phyloP scores from a whole-genome alignment of 2,113 vertebrate genomes.

The Phainopepla nitens region DNA sequence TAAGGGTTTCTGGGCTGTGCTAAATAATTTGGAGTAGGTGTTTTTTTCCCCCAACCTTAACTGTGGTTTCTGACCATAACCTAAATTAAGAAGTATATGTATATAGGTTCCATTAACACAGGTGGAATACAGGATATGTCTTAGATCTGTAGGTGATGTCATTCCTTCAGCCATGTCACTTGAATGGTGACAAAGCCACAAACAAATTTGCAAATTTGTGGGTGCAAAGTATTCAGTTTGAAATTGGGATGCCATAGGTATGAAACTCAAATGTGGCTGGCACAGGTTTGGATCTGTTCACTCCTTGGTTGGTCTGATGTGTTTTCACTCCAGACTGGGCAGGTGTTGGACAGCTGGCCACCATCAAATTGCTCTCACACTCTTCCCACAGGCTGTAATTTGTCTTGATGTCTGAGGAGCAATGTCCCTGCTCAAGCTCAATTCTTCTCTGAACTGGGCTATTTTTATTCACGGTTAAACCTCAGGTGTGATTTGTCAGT shows the following conservation, averaged over 20 bases:
- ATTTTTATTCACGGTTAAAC: neutral
- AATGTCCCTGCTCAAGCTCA: neutral
- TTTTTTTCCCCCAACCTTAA: neutral
- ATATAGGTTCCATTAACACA: constrained; percentile 1
- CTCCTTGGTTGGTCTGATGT: neutral
- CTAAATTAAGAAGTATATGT: neutral
- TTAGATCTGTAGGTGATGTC: neutral
- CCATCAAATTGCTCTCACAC: neutral
- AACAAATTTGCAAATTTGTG: fast-evolving
- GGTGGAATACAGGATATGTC: constrained; percentile 8
- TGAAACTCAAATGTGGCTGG: neutral
- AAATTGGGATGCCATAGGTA: neutral
- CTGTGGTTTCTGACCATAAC: constrained; percentile 32
- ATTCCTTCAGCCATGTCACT: neutral
- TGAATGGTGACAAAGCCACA: neutral
- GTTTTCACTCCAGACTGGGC: neutral
- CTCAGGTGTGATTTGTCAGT: neutral
- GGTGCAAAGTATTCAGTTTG: neutral
- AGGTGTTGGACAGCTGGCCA: neutral
- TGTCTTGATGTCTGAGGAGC: neutral
- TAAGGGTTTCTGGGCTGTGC: constrained; percentile 11
- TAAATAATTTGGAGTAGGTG: constrained; percentile 2
- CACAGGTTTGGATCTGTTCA: neutral
- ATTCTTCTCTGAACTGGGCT: neutral
- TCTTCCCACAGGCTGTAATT: neutral